phyloP scores from a whole-genome alignment of 2,888 invertebrate genomes.

The Philhelius pedissequus region DNA sequence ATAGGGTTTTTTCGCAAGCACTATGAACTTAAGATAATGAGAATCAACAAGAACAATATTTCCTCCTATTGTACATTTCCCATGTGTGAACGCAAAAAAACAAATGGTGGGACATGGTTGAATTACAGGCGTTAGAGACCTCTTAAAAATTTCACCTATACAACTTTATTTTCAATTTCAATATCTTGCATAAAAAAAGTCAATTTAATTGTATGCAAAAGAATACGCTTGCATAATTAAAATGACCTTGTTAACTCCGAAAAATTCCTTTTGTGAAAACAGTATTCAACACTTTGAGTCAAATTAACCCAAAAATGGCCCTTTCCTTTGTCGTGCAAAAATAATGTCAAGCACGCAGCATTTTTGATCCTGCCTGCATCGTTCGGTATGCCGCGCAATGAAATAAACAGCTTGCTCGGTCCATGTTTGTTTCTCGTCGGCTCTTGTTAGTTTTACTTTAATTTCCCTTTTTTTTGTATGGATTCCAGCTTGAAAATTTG shows the following conservation, averaged over 20 bases:
- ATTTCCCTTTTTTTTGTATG: not conserved
- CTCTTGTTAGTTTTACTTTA: not conserved
- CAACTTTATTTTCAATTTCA: not conserved
- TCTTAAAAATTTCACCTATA: no score
- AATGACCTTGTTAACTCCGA: not conserved
- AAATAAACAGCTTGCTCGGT: not conserved
- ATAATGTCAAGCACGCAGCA: not conserved
- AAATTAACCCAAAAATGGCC: not conserved
- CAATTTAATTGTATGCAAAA: not conserved
- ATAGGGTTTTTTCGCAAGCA: no score
- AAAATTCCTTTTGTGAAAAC: not conserved
- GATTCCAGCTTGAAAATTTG: not conserved
- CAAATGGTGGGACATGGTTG: no score
- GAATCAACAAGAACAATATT: no score
- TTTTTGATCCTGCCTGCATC: not conserved
- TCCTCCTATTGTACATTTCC: no score
- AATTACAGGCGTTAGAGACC: no score
- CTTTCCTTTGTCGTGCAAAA: not conserved
- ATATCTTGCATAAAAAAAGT: not conserved
- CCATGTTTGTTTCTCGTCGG: conserved; percentile 1
- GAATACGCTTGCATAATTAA: not conserved
- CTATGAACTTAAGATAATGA: no score
- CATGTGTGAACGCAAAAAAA: no score
- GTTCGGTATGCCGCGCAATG: not conserved
- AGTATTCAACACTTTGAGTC: not conserved